phyloP scores from a whole-genome alignment of 2,113 vertebrate genomes.

The Onychorhynchus coronatus region DNA sequence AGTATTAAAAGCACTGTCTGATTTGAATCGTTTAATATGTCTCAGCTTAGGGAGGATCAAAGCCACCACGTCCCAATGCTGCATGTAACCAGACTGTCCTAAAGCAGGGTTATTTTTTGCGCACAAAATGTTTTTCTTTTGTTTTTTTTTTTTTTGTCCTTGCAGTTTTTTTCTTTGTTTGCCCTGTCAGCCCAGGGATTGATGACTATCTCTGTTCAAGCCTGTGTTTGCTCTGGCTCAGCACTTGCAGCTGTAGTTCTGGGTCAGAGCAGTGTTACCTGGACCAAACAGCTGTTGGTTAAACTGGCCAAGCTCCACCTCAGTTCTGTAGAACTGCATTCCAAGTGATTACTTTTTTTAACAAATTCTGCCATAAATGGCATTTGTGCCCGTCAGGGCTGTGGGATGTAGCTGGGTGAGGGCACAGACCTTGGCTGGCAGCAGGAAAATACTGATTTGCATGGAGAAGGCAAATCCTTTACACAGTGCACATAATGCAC shows the following conservation, averaged over 20 bases:
- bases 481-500: slow-evolving; percentile 45
- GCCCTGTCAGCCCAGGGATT: background rate
- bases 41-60: background rate
- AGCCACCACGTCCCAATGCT: background rate
- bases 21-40: background rate
- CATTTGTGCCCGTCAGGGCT: background rate
- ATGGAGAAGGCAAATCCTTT: slow-evolving; percentile 46
- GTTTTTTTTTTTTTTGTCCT: no score
- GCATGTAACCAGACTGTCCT: accelerated
- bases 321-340: background rate
- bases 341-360: background rate
- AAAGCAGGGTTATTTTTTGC: background rate
- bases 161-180: background rate
- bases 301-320: background rate
- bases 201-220: background rate
- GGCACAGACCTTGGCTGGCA: background rate
- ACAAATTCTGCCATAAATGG: background rate
- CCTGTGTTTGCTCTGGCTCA: background rate
- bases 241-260: background rate
- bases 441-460: slow-evolving; percentile 34
- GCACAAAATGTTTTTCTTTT: no score
- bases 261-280: background rate
- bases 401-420: background rate
- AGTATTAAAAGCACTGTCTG: background rate
- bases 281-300: background rate